Percentiles rank a stretch among this genome's conserved stretches.
phyloP scores from a whole-genome alignment of 1,140 invertebrate genomes.

The Trachymyrmex septentrionalis region DNA sequence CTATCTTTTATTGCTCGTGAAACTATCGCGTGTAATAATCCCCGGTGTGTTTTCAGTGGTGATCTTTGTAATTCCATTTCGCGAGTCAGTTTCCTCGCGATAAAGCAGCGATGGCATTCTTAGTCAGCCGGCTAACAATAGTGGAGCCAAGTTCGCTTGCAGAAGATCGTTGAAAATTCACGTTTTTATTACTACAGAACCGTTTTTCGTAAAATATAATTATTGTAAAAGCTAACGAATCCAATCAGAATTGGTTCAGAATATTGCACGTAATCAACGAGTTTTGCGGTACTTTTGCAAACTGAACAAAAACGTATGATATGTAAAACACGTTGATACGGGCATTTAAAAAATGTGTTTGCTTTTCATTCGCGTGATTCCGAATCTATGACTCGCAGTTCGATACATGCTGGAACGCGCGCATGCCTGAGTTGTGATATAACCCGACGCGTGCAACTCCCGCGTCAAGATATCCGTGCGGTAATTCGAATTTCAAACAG shows the following conservation, averaged over 20 bases:
- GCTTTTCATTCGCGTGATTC: slow-evolving; percentile 42
- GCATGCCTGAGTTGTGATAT: slow-evolving; percentile 50
- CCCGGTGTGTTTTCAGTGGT: not conserved
- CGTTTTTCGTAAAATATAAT: slow-evolving; percentile 24
- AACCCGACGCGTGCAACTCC: slow-evolving; percentile 69
- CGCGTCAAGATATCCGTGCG: slow-evolving; percentile 82
- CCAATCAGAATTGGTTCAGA: not conserved
- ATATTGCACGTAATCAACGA: not conserved
- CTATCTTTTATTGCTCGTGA: slow-evolving; percentile 41
- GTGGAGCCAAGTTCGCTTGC: not conserved
- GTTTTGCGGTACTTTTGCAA: slow-evolving; percentile 1
- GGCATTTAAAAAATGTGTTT: slow-evolving; percentile 32
- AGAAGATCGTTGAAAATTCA: not conserved
- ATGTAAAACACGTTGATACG: not conserved
- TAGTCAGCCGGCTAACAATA: not conserved
- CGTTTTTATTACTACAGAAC: not conserved
- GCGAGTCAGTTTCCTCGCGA: slow-evolving; percentile 26
- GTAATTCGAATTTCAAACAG: slow-evolving; percentile 85
- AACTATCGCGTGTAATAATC: slow-evolving; percentile 33
- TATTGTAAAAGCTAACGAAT: not conserved
- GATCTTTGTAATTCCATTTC: slow-evolving; percentile 18
- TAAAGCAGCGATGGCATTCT: slow-evolving; percentile 23
- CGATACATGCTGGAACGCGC: slow-evolving; percentile 20
- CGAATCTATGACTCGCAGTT: slow-evolving; percentile 37
- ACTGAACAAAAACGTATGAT: not conserved